Evolutionary conservation across 2,888 invertebrate species (phyloP), one percentile per base, ranked within the genome.

Genomic region (Xanthorhoe spadicearia): DNA sequence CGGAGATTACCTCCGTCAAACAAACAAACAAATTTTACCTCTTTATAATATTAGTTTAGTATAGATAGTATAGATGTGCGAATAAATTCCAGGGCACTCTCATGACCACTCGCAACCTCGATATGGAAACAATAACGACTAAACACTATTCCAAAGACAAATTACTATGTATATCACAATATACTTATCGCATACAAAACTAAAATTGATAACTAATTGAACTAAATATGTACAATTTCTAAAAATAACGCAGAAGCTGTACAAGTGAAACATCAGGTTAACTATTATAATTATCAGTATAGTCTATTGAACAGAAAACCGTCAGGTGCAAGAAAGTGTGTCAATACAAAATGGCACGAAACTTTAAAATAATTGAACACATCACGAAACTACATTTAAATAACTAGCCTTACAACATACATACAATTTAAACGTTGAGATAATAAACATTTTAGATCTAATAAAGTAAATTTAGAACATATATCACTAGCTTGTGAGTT

Each of bases 171-270:
- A 3, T 23, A 89, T 89, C 91, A 90, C 90, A 90, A 87, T 87
- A 87, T 80, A 85, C 84, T 89, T 88, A 86, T 69, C 17, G 23
- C 35, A 13, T 58, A 50, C 50, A 17, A 50, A 62, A 19, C 43
- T 51, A 56, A 38, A 83, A 85, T 75, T 78, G 70, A 83, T 81
- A 85, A 60, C 51, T 23, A 53, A 88, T 89, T 88, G 84, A 88
- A 88, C 87, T 87, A 89, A 85, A 83, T 89, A 90, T 89, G 83
- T 90, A 90, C 89, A 90, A 19, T 58, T 35, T 32, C 23, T 49
- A 49, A 32, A 52, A 56, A 50, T 56, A 68, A 63, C 53, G 38
- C 48, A 13, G 57, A 49, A 64, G 55, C 51, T 59, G 43, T 62
- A 62, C 56, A 60, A 52, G 51, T 9, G 18, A 32, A 23, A n/a